Conservation (phyloP, 1,140 invertebrate species). For the Bactericera cockerelli region DNA sequence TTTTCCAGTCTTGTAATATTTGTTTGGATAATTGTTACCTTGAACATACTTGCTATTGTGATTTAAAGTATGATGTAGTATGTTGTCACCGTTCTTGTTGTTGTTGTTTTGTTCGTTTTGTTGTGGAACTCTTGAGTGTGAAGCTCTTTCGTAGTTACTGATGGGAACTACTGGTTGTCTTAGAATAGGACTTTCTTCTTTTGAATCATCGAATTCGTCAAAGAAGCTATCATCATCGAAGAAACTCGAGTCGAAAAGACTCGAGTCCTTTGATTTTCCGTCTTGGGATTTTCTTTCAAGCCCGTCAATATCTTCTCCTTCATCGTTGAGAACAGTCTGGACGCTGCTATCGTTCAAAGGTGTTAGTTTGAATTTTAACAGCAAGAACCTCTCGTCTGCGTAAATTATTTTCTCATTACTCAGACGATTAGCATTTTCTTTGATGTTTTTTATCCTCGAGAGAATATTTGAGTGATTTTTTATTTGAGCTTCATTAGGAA, state of each 20-base stretch:
- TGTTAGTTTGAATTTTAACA: background rate
- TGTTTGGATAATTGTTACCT: no score
- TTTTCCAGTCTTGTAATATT: no score
- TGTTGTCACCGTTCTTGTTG: no score
- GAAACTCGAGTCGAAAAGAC: background rate
- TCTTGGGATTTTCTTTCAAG: background rate
- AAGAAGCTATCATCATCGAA: conserved; percentile 3
- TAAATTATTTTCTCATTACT: conserved; percentile 4
- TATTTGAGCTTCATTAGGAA: background rate
- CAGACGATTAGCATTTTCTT: conserved; percentile 1
- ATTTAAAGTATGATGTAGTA: no score
- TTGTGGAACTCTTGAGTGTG: no score
- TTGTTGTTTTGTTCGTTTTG: no score
- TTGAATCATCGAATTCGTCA: background rate
- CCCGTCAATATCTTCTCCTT: background rate
- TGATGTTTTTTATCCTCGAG: background rate
- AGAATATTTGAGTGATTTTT: background rate
- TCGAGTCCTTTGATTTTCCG: background rate
- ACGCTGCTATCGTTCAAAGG: background rate
- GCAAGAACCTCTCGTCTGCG: background rate
- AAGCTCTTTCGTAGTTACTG: no score
- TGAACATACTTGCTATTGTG: no score
- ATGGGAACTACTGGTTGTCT: background rate
- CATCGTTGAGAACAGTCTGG: background rate
- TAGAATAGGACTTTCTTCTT: background rate